Percentiles rank a stretch among this genome's conserved stretches.
These are phyloP conservation scores for Poecilia wingei DNA, from an alignment of 2,797 vertebrate species.

Conservation along the genomic window DNA sequence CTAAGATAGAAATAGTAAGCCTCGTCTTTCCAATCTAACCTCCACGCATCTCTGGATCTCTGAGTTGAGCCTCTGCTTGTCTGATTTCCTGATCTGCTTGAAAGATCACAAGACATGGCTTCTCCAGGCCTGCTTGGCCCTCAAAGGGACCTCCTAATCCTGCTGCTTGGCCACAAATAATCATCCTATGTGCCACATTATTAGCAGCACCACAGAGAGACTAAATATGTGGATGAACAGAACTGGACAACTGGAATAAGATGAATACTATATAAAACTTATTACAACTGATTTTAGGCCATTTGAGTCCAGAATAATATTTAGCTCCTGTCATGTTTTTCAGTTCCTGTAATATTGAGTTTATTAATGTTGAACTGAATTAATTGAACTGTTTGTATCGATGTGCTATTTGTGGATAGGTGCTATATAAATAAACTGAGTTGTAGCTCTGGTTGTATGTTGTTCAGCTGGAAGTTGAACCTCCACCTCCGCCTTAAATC, in stretches of 20 bases:
- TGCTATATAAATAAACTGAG: no score
- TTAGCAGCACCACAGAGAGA: slow-evolving; percentile 96
- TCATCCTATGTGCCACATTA: slow-evolving; percentile 96
- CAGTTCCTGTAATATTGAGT: slow-evolving; percentile 39
- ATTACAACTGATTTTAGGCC: not conserved
- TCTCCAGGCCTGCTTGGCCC: slow-evolving; percentile 86
- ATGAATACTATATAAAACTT: not conserved
- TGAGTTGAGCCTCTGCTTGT: slow-evolving; percentile 78
- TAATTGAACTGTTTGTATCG: no score
- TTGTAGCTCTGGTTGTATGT: not conserved
- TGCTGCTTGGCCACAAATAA: slow-evolving; percentile 95
- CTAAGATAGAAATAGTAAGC: slow-evolving; percentile 32
- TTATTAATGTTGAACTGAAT: slow-evolving; percentile 29
- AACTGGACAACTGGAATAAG: slow-evolving; percentile 4
- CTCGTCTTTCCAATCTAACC: slow-evolving; percentile 47
- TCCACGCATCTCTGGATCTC: slow-evolving; percentile 32
- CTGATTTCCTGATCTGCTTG: slow-evolving; percentile 94
- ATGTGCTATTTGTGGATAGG: no score
- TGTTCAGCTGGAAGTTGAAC: not conserved
- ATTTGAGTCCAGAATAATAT: slow-evolving; percentile 25
- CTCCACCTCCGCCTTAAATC: not conserved
- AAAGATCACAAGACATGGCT: slow-evolving; percentile 95
- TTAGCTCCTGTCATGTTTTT: slow-evolving; percentile 49
- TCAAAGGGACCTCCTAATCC: slow-evolving; percentile 90
- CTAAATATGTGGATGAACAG: slow-evolving; percentile 77